phyloP scores from a whole-genome alignment of 2,888 invertebrate species.

The Eristalinus sepulchralis region DNA sequence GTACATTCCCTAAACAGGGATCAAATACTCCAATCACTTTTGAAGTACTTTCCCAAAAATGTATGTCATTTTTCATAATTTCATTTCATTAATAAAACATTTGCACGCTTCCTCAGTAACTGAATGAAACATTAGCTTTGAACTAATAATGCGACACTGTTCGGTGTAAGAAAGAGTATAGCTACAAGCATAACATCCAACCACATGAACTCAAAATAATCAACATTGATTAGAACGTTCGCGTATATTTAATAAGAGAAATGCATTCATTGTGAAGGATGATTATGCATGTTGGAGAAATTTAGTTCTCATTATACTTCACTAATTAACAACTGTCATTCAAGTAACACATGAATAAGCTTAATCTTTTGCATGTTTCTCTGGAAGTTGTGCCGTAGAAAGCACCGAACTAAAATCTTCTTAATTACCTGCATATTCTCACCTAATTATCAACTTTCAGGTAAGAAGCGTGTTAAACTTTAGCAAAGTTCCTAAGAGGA shows the following conservation, averaged over 20 bases:
- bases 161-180: too few relatives aligned
- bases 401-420: conserved; percentile 50
- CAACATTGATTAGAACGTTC: neutral
- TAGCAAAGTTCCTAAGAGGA: conserved; percentile 46
- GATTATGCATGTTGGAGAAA: neutral
- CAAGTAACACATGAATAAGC: conserved; percentile 36
- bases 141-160: too few relatives aligned
- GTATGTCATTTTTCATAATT: too few relatives aligned
- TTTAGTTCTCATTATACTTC: conserved; percentile 1
- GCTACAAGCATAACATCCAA: too few relatives aligned
- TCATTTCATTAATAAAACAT: too few relatives aligned
- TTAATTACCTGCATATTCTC: conserved; percentile 68
- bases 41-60: conserved; percentile 33
- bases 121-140: too few relatives aligned
- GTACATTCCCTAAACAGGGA: neutral
- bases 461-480: conserved; percentile 42
- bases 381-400: conserved; percentile 29
- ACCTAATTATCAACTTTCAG: conserved; percentile 64
- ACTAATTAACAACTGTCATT: conserved; percentile 37
- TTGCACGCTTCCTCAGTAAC: too few relatives aligned
- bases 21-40: conserved; percentile 27
- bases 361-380: conserved; percentile 7
- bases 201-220: too few relatives aligned
- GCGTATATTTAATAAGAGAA: neutral
- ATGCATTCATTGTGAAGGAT: neutral